These are phyloP conservation scores for Aphrophora alni DNA, from an alignment of 2,888 invertebrate genomes.

Conservation along the genomic window DNA sequence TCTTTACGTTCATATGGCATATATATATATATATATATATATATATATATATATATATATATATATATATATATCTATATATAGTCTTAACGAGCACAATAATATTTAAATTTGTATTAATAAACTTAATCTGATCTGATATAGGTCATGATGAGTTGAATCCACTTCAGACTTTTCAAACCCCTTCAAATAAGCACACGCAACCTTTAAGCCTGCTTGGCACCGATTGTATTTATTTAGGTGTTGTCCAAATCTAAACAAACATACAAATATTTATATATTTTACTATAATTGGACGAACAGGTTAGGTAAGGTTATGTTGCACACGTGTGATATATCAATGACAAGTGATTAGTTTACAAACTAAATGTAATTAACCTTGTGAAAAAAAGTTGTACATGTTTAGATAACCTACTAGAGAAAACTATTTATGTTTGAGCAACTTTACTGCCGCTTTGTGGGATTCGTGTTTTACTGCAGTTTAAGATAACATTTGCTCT, in stretches of 20 bases:
- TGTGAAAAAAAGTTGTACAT: background rate
- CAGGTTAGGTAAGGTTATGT: background rate
- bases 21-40: too few species aligned
- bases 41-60: too few species aligned
- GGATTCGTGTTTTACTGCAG: background rate
- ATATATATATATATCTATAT: too few species aligned
- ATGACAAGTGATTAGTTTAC: slow-evolving; percentile 4
- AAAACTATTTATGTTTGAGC: background rate
- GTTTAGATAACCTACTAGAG: background rate
- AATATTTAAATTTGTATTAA: too few species aligned
- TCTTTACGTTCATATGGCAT: too few species aligned
- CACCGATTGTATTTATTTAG: background rate
- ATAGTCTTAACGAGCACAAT: too few species aligned
- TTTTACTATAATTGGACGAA: background rate
- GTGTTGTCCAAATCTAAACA: background rate
- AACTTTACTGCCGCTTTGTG: background rate
- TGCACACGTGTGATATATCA: background rate
- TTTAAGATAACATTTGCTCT: background rate
- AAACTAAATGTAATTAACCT: background rate
- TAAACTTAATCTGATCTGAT: too few species aligned
- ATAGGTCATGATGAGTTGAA: background rate
- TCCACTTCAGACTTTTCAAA: background rate
- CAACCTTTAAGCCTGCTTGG: background rate
- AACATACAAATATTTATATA: background rate
- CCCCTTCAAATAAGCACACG: background rate